Evolutionary conservation across 2,888 invertebrate genomes (phyloP).

Genomic region (Drosophila multiciliata): DNA sequence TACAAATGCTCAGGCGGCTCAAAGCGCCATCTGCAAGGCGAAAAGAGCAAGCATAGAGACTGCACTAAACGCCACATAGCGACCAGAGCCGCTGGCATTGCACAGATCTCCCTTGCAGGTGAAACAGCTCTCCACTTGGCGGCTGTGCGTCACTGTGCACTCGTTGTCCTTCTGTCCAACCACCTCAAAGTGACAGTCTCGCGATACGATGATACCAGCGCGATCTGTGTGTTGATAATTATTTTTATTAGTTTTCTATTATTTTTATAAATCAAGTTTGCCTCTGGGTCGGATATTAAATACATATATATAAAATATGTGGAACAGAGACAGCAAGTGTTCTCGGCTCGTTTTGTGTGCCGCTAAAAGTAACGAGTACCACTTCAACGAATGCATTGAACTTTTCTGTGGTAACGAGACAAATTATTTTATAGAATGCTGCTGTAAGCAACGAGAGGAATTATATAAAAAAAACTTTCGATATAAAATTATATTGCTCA

Average conservation of each 20-base stretch:
- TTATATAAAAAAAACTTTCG: no score
- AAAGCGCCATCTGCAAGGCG: slow-evolving; percentile 71
- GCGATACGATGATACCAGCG: slow-evolving; percentile 82
- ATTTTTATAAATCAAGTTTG: not conserved
- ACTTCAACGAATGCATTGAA: no score
- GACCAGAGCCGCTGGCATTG: slow-evolving; percentile 85
- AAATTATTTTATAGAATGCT: not conserved
- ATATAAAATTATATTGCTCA: not conserved
- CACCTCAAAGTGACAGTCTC: slow-evolving; percentile 83
- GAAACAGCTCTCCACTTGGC: slow-evolving; percentile 85
- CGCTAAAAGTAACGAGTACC: not conserved
- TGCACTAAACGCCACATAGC: slow-evolving; percentile 69
- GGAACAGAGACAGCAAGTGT: not conserved
- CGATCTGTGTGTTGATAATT: slow-evolving; percentile 69
- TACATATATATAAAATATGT: not conserved
- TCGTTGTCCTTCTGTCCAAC: slow-evolving; percentile 78
- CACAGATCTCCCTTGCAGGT: slow-evolving; percentile 90
- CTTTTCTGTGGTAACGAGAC: no score
- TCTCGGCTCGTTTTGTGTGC: not conserved
- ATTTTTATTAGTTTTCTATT: slow-evolving; percentile 3
- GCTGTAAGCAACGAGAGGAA: not conserved
- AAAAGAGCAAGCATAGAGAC: slow-evolving; percentile 73
- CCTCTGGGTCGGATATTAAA: not conserved
- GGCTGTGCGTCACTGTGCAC: slow-evolving; percentile 82
- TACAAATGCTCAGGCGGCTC: slow-evolving; percentile 29